Percentiles rank a stretch among this genome's conserved stretches.
Conservation (phyloP, 1,140 invertebrate genomes). For the Hylaeus volcanicus region DNA sequence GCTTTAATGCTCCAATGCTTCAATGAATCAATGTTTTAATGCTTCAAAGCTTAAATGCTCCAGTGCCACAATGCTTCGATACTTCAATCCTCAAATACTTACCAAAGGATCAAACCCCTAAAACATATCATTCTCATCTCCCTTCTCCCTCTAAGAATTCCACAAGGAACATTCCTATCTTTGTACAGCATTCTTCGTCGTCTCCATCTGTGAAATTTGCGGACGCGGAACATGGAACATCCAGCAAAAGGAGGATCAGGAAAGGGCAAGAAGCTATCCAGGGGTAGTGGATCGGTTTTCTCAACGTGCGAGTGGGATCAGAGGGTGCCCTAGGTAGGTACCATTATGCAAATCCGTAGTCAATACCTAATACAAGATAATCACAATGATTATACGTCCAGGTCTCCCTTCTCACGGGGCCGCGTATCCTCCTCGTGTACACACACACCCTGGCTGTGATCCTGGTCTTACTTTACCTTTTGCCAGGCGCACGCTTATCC, state of each 20-base stretch:
- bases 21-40: too few relatives aligned
- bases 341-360: slow-evolving; percentile 80
- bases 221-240: background rate
- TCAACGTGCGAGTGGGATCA: slow-evolving; percentile 47
- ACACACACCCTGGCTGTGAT: slow-evolving; percentile 36
- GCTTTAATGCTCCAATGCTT: too few relatives aligned
- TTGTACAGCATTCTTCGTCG: slow-evolving; percentile 1
- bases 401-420: slow-evolving; percentile 65
- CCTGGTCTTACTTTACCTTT: slow-evolving; percentile 20
- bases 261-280: slow-evolving; percentile 21
- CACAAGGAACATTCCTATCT: background rate
- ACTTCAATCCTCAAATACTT: too few relatives aligned
- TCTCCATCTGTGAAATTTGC: background rate
- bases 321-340: slow-evolving; percentile 70
- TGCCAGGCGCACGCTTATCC: slow-evolving; percentile 46
- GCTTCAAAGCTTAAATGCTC: too few relatives aligned
- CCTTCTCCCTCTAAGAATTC: background rate
- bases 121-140: too few relatives aligned
- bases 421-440: slow-evolving; percentile 47
- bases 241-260: slow-evolving; percentile 3
- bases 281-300: slow-evolving; percentile 53
- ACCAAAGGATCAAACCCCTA: too few relatives aligned
- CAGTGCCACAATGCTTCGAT: too few relatives aligned
- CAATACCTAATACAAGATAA: slow-evolving; percentile 81
- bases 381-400: slow-evolving; percentile 78